A percentile compares a stretch with the other conserved stretches of the same genome.
Conservation (phyloP, 2,797 vertebrate genomes). For the Dallia pectoralis region DNA sequence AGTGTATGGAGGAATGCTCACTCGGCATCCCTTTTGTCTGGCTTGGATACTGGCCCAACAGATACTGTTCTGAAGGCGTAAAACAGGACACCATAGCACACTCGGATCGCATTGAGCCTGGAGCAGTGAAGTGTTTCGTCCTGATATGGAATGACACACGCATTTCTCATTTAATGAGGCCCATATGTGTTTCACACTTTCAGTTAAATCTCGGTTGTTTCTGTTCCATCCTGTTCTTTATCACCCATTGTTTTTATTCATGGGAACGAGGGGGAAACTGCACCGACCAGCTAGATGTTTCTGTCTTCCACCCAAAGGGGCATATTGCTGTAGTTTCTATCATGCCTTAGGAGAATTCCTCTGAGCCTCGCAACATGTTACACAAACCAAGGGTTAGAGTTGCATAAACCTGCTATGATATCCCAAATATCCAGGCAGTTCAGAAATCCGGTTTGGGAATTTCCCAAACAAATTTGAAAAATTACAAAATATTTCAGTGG, state of each 20-base stretch:
- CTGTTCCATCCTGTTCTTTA: neutral
- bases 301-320: neutral
- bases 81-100: neutral
- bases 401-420: too few species aligned
- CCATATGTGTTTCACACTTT: neutral
- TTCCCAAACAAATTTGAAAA: too few species aligned
- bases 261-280: conserved; percentile 46
- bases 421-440: too few species aligned
- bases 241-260: conserved; percentile 3
- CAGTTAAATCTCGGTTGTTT: neutral
- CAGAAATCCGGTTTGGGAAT: too few species aligned
- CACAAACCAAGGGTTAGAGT: neutral
- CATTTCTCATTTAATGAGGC: neutral
- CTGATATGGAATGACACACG: neutral
- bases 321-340: neutral
- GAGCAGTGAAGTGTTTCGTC: neutral
- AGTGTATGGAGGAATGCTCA: neutral
- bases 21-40: neutral
- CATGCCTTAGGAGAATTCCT: neutral
- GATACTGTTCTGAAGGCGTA: neutral
- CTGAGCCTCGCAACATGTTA: neutral
- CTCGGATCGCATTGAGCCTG: too few species aligned
- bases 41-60: too few species aligned
- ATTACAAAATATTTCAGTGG: too few species aligned
- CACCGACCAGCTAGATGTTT: conserved; percentile 33